Evolutionary conservation across 2,113 vertebrate species (phyloP), one percentile per base, ranked within the genome.

Genomic region (Synchiropus splendidus): DNA sequence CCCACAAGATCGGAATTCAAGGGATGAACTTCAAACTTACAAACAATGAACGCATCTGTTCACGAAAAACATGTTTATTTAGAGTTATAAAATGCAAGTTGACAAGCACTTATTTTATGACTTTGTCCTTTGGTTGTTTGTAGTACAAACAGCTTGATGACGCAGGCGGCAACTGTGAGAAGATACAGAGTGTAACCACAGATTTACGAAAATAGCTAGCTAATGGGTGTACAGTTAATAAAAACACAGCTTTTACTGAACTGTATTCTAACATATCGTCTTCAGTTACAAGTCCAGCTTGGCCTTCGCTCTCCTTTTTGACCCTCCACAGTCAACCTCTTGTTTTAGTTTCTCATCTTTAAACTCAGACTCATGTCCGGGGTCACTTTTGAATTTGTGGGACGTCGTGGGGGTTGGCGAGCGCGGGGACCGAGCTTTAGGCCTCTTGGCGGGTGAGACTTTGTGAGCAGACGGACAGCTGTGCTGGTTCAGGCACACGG

Each of bases 391-490:
- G 6, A 17, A 31, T 55, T 50, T 57, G 2, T 17, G 32, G 12
- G 31, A 1, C 48, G 38, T 57, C 0, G 18, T 0, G 61, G 47
- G 17, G 12, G 31, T 36, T 0, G 36, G 40, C 14, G 64, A 67
- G 6, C 0, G 16, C 0, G 62, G 53, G 2, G 64, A 58, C 34
- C 54, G 42, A 6, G 55, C 16, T 51, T 72, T 74, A 12, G 71
- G 45, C 48, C 39, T 80, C 36, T 80, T 83, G n/a, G 47, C 37
- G 1, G 84, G 79, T 16, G 78, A 82, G 47, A 3, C 18, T 33
- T 58, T 57, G 67, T 80, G 70, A n/a, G 91, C 87, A 2, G 88
- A 83, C 0, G 92, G 94, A 63, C 95, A 99, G 50, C 85, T 81
- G 67, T 82, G 58, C 52, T 69, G 83, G 70, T 93, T 97, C 64